These are phyloP conservation scores for Cotesia glomerata DNA, from an alignment of 1,140 invertebrate species.

Conservation along the genomic window DNA sequence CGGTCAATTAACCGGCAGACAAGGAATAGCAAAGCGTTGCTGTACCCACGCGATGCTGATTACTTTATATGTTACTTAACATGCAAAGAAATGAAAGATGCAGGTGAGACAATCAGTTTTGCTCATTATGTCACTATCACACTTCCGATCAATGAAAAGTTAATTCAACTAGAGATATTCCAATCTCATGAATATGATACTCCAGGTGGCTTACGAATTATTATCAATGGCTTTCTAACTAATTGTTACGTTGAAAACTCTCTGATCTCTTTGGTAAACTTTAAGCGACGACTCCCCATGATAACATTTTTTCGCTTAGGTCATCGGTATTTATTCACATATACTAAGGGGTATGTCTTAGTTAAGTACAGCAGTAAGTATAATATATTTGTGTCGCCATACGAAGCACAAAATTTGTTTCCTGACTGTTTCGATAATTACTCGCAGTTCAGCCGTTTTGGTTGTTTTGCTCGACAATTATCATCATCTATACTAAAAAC, in stretches of 20 bases:
- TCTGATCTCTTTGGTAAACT: background rate
- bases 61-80: background rate
- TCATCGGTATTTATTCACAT: background rate
- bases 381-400: background rate
- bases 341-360: background rate
- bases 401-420: slow-evolving; percentile 3
- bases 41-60: background rate
- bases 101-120: background rate
- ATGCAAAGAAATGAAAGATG: slow-evolving; percentile 3
- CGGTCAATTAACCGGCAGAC: background rate
- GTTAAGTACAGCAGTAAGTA: background rate
- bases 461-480: background rate
- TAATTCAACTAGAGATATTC: background rate
- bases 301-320: background rate
- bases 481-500: background rate
- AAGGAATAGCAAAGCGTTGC: background rate
- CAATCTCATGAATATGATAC: background rate
- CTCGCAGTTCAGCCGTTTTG: background rate
- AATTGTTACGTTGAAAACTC: background rate
- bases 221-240: background rate
- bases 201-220: background rate
- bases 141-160: background rate
- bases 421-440: background rate
- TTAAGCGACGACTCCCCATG: background rate
- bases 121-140: background rate